Percentiles rank a stretch among this genome's conserved stretches.
phyloP scores from a whole-genome alignment of 2,113 vertebrate species.

The Syrrhaptes paradoxus region DNA sequence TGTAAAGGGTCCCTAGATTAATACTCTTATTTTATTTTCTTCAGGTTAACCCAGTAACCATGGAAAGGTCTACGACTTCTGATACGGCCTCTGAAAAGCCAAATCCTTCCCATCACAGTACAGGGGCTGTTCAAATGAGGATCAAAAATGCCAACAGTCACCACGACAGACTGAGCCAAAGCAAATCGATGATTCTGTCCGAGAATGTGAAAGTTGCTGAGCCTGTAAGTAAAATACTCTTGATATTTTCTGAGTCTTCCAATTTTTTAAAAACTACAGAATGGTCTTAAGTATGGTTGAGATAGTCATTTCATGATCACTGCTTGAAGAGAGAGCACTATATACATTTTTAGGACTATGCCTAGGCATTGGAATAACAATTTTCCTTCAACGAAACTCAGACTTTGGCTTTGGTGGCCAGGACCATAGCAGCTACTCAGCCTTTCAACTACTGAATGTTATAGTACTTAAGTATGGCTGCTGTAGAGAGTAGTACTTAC shows the following conservation, averaged over 20 bases:
- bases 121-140: constrained; percentile 79
- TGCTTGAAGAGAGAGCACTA: not conserved
- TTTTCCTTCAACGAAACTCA: constrained; percentile 46
- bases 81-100: constrained; percentile 65
- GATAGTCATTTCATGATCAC: not conserved
- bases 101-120: constrained; percentile 62
- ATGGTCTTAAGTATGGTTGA: not conserved
- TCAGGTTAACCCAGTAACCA: constrained; percentile 65
- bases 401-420: constrained; percentile 43
- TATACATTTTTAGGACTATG: not conserved
- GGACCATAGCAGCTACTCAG: constrained; percentile 41
- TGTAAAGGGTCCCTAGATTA: not conserved
- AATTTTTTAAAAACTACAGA: not conserved
- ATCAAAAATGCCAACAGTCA: constrained; percentile 78
- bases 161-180: constrained; percentile 80
- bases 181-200: constrained; percentile 82
- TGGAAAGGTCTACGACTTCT: constrained; percentile 72
- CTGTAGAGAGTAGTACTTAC: constrained; percentile 28
- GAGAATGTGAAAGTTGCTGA: constrained; percentile 73
- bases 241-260: not conserved
- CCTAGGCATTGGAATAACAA: not conserved
- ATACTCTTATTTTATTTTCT: constrained; percentile 51
- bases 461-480: constrained; percentile 48
- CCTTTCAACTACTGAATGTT: constrained; percentile 41
- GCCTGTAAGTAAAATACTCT: constrained; percentile 73